A percentile compares a stretch with the other conserved stretches of the same genome.
These are phyloP conservation scores for Stegodyphus dumicola DNA, from an alignment of 1,140 invertebrate genomes.

Conservation along the genomic window DNA sequence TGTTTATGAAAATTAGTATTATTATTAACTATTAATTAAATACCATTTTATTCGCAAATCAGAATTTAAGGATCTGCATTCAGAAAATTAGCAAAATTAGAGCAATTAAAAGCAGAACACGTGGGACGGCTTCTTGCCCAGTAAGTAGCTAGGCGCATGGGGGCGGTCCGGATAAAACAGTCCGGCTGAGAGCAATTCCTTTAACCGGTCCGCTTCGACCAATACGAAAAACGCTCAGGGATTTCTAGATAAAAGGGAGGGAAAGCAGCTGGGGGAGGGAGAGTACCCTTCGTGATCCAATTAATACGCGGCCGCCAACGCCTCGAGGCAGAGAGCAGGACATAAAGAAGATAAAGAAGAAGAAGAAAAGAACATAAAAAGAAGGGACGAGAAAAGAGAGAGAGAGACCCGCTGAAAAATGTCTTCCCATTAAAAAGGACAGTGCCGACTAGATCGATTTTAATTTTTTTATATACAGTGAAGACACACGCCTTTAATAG, in stretches of 20 bases:
- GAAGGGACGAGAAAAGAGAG: conserved; percentile 9
- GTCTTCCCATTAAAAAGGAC: conserved; percentile 52
- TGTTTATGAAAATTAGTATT: too few relatives aligned
- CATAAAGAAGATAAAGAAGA: conserved; percentile 23
- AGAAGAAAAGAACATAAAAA: conserved; percentile 26
- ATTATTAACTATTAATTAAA: too few relatives aligned
- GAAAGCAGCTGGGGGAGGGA: background rate
- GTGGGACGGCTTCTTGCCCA: conserved; percentile 6
- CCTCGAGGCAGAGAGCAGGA: conserved; percentile 25
- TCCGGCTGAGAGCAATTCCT: conserved; percentile 3
- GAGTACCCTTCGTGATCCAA: conserved; percentile 52
- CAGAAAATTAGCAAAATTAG: too few relatives aligned
- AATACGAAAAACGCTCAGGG: conserved; percentile 26
- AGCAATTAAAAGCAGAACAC: too few relatives aligned
- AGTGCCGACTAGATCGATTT: conserved; percentile 44
- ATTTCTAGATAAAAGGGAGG: too few relatives aligned
- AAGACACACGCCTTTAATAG: conserved; percentile 56
- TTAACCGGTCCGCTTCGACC: conserved; percentile 1
- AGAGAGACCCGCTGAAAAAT: conserved; percentile 45
- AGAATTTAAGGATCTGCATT: too few relatives aligned
- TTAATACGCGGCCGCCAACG: conserved; percentile 54
- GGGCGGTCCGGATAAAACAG: conserved; percentile 16
- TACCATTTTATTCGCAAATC: too few relatives aligned
- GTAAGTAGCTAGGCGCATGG: background rate
- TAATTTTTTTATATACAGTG: conserved; percentile 49